Base-by-base conservation (phyloP, 2,113 vertebrate species). In the Heterocephalus glaber region DNA sequence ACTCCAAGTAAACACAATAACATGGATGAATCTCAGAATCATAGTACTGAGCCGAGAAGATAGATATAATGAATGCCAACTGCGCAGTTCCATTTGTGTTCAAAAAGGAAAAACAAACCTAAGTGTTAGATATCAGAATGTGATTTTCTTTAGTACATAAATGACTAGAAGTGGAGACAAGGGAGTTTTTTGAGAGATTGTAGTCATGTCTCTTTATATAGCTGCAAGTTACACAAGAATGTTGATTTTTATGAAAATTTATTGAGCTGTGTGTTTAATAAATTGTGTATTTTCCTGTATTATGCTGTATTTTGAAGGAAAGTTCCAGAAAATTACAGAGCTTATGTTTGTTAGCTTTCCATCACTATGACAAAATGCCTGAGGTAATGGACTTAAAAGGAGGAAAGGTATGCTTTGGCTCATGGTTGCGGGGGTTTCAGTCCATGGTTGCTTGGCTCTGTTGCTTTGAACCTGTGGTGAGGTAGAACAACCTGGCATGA, bases 251-350 rank as follows among this genome's bases (percentile, higher is more conserved):
- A 35, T 33, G 65, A 20, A 72, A 65, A 24, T 77, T 17, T 44
- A 35, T 54, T 38, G 72, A 76, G 33, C 38, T 94, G 30, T 33
- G 22, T 47, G 68, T 30, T 44, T 90, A 70, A 58, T 85, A 81
- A 92, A 82, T 52, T 91, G 33, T 86, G 33, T 86, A 58, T 24
- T 76, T 90, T 95, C 83, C 83, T 93, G 47, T 38, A n/a, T 52
- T 85, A 74, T 80, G 54, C 65, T 83, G 24, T 72, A 94, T 92
- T 93, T 95, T 87, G 83, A 72, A 47, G 63, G 88, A 90, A 95
- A 90, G 24, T 87, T 97, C 19, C 17, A 72, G 86, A 66, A 84
- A 95, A 84, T 79, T n/a, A 72, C 11, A 56, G 83, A 41, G 80
- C 80, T 89, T 90, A 26, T 65, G 22, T 47, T 60, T 61, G 52